These are phyloP conservation scores for Nemotelus nigrinus DNA, from an alignment of 2,888 invertebrate genomes.

Conservation along the genomic window DNA sequence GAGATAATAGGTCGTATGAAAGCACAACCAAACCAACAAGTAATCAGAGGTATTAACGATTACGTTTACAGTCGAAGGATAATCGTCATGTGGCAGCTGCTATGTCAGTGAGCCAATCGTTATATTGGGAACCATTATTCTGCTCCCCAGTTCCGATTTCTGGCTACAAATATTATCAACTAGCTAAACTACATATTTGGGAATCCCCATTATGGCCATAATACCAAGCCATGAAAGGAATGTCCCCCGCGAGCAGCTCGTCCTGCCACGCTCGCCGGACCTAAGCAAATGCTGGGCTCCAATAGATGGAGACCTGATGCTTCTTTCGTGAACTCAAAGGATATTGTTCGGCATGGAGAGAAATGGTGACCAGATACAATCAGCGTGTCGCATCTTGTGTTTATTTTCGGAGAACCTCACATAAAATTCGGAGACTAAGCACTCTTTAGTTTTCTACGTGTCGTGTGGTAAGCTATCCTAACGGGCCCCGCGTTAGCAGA, in stretches of 20 bases:
- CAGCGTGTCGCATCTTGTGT: constrained; percentile 27
- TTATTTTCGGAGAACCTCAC: constrained; percentile 24
- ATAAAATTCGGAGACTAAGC: constrained; percentile 41
- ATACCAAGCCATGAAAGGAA: neutral
- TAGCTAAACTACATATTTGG: constrained; percentile 10
- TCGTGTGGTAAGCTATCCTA: neutral
- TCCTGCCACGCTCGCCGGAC: neutral
- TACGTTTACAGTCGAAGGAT: neutral
- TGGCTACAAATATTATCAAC: neutral
- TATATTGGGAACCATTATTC: neutral
- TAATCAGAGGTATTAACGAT: constrained; percentile 8
- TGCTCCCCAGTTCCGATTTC: neutral
- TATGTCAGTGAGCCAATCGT: neutral
- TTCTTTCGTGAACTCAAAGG: neutral
- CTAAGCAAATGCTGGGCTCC: neutral
- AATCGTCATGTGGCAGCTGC: constrained; percentile 7
- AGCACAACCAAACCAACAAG: neutral
- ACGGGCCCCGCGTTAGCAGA: neutral
- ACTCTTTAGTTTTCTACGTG: constrained; percentile 39
- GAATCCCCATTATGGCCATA: constrained; percentile 4
- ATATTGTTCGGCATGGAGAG: neutral
- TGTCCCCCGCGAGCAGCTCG: neutral
- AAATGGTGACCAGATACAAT: constrained; percentile 13
- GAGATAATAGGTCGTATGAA: neutral
- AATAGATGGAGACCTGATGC: too few relatives aligned